Percentiles rank a stretch among this genome's conserved stretches.
Evolutionary conservation across 2,888 invertebrate genomes (phyloP).

Genomic region (Acanthopleura granulata): DNA sequence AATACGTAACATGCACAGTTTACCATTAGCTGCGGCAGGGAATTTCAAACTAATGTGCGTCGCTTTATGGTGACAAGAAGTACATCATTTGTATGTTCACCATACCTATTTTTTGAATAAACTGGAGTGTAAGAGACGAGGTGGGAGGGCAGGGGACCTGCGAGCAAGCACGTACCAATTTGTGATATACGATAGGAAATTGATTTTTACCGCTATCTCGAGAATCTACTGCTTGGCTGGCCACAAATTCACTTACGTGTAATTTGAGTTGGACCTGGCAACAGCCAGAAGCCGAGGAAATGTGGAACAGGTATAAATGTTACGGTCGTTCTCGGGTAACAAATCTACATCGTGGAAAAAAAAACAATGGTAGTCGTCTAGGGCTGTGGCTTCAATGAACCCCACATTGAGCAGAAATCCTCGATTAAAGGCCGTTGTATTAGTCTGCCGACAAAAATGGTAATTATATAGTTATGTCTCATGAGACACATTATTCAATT

Average conservation of each 20-base stretch:
- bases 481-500: background rate
- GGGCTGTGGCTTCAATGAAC: conserved; percentile 86
- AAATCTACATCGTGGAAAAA: conserved; percentile 96
- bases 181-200: no score
- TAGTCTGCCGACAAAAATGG: background rate
- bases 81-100: no score
- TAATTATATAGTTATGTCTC: background rate
- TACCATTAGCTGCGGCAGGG: no score
- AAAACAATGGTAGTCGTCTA: conserved; percentile 83
- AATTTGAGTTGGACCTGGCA: conserved; percentile 1
- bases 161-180: no score
- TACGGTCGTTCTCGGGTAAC: conserved; percentile 89
- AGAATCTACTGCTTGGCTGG: no score
- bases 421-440: conserved; percentile 37
- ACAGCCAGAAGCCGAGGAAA: background rate
- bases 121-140: no score
- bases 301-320: conserved; percentile 80
- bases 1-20: no score
- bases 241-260: background rate
- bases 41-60: no score
- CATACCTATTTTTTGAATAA: no score
- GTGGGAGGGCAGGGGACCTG: no score
- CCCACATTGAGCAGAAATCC: conserved; percentile 89
- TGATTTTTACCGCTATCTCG: no score
- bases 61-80: no score